These are phyloP conservation scores for Caenorhabditis sinica DNA, from an alignment of 2,888 invertebrate species.

Conservation along the genomic window DNA sequence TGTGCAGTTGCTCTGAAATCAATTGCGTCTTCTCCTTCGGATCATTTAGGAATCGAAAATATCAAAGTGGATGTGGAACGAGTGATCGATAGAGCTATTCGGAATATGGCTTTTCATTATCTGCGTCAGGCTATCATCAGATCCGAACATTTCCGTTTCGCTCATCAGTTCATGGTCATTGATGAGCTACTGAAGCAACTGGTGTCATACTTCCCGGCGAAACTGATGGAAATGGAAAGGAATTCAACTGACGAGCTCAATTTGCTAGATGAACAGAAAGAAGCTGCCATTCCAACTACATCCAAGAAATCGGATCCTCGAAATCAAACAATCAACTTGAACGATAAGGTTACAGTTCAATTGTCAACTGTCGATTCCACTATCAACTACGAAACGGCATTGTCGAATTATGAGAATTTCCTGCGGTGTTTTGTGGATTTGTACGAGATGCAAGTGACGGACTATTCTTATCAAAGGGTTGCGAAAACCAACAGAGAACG, in stretches of 20 bases:
- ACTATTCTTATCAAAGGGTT: slow-evolving; percentile 2
- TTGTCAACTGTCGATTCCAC: slow-evolving; percentile 29
- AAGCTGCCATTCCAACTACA: not conserved
- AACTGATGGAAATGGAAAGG: slow-evolving; percentile 73
- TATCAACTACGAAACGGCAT: slow-evolving; percentile 44
- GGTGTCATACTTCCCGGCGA: slow-evolving; percentile 68
- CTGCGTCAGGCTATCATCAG: slow-evolving; percentile 66
- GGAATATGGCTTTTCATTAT: slow-evolving; percentile 71
- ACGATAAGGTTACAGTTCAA: slow-evolving; percentile 24
- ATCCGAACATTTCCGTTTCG: slow-evolving; percentile 60
- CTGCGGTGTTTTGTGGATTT: slow-evolving; percentile 69
- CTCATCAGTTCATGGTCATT: slow-evolving; percentile 62
- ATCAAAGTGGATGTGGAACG: slow-evolving; percentile 72
- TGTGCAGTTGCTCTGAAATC: slow-evolving; percentile 67
- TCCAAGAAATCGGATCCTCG: slow-evolving; percentile 38
- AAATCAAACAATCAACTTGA: slow-evolving; percentile 28
- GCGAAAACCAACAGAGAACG: slow-evolving; percentile 32
- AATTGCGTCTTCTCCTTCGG: slow-evolving; percentile 67
- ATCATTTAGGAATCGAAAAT: slow-evolving; percentile 69
- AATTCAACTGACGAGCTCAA: slow-evolving; percentile 72
- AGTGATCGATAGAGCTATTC: slow-evolving; percentile 69
- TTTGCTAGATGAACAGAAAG: slow-evolving; percentile 61
- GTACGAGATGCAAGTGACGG: slow-evolving; percentile 62
- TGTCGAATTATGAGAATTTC: slow-evolving; percentile 68
- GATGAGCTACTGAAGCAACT: slow-evolving; percentile 70